phyloP scores from a whole-genome alignment of 1,140 invertebrate genomes.

The Drosophila sucinea region DNA sequence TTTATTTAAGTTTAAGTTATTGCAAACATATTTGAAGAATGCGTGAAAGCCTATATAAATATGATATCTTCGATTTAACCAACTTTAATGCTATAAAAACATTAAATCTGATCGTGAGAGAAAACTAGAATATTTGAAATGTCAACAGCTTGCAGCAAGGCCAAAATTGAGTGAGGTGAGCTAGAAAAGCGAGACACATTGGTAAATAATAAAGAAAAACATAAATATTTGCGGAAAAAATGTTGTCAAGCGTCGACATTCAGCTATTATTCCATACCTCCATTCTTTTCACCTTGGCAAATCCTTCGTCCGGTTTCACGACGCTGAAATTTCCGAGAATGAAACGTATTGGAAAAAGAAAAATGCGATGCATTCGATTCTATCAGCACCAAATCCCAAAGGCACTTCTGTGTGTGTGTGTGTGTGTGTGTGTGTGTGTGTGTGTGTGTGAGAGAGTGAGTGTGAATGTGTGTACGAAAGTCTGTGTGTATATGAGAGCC shows the following conservation, averaged over 20 bases:
- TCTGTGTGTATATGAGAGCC: neutral
- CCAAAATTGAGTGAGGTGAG: slow-evolving; percentile 38
- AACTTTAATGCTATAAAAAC: neutral
- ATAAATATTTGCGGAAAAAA: slow-evolving; percentile 56
- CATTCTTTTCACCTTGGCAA: slow-evolving; percentile 9
- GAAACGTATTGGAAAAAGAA: slow-evolving; percentile 31
- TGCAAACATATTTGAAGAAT: too few relatives aligned
- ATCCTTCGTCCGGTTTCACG: slow-evolving; percentile 25
- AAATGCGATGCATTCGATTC: slow-evolving; percentile 32
- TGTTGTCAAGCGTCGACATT: slow-evolving; percentile 44
- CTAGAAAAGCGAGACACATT: slow-evolving; percentile 22
- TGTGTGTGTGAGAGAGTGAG: neutral
- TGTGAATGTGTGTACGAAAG: neutral
- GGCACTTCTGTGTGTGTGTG: slow-evolving; percentile 15
- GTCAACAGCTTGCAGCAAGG: slow-evolving; percentile 38
- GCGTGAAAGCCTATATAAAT: too few relatives aligned
- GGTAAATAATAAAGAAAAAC: slow-evolving; percentile 41
- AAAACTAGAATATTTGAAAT: slow-evolving; percentile 5
- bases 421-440: slow-evolving; percentile 19
- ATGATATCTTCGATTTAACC: too few relatives aligned
- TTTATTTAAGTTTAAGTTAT: neutral
- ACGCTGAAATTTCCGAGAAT: slow-evolving; percentile 26
- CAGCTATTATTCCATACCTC: neutral
- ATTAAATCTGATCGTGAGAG: neutral
- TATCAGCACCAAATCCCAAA: slow-evolving; percentile 26